phyloP scores from a whole-genome alignment of 2,113 vertebrate genomes.

The Serinus canaria region DNA sequence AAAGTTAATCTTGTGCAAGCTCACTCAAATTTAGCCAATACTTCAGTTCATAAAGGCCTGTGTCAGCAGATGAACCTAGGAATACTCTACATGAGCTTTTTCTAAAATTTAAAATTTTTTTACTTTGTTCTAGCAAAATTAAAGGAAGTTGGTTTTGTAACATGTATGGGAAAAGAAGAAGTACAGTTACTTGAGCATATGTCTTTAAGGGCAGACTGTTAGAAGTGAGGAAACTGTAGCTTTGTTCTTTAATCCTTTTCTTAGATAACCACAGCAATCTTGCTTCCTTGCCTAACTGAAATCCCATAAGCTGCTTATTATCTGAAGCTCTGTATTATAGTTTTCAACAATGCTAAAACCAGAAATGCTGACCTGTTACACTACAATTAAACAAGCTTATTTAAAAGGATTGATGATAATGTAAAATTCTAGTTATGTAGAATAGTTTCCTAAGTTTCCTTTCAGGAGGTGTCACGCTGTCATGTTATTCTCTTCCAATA shows the following conservation, averaged over 20 bases:
- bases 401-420: background rate
- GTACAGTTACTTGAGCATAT: background rate
- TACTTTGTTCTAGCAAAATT: background rate
- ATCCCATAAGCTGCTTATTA: constrained; percentile 41
- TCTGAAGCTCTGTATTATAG: background rate
- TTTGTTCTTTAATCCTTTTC: background rate
- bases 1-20: background rate
- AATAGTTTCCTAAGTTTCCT: background rate
- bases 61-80: background rate
- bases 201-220: background rate
- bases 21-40: too few relatives aligned
- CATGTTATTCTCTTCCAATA: background rate
- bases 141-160: background rate
- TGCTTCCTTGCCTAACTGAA: constrained; percentile 5
- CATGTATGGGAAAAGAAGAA: background rate
- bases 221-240: background rate
- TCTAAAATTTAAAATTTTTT: background rate
- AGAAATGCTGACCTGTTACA: background rate
- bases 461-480: background rate
- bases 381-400: background rate
- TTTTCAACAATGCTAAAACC: background rate
- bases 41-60: background rate
- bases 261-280: constrained; percentile 42
- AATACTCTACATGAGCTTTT: background rate
- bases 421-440: background rate